phyloP scores from a whole-genome alignment of 2,888 invertebrate species.

The Petrophora chlorosata region DNA sequence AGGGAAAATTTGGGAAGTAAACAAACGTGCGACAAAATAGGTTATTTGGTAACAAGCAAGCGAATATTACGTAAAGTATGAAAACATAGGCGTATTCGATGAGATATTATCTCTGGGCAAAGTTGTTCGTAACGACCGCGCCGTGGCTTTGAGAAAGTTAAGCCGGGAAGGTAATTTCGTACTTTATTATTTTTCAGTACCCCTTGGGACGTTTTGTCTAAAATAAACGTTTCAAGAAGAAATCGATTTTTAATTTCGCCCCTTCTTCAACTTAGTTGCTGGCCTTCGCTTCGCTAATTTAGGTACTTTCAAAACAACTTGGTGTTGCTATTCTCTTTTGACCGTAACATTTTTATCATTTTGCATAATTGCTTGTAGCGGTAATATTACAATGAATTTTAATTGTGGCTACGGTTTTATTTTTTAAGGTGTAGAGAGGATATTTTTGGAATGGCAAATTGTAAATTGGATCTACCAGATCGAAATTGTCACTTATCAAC shows the following conservation, averaged over 20 bases:
- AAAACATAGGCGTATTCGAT: conserved; percentile 32
- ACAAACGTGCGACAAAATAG: conserved; percentile 34
- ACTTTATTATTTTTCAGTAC: conserved; percentile 65
- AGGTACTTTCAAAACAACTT: conserved; percentile 27
- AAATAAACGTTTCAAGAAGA: conserved; percentile 54
- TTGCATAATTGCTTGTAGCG: conserved; percentile 14
- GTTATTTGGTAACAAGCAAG: conserved; percentile 36
- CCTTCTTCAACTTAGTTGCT: conserved; percentile 21
- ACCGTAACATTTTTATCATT: conserved; percentile 12
- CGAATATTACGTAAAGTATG: conserved; percentile 31
- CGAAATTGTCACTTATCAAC: no score
- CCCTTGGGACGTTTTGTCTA: conserved; percentile 51
- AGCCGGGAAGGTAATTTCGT: conserved; percentile 60
- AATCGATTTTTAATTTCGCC: conserved; percentile 54
- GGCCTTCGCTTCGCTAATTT: conserved; percentile 30
- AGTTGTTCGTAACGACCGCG: conserved; percentile 42
- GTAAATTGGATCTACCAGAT: no score
- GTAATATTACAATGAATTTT: conserved; percentile 1
- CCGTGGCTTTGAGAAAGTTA: conserved; percentile 57
- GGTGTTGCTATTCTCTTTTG: conserved; percentile 19
- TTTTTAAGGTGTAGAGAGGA: no score
- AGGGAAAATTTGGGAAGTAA: conserved; percentile 13
- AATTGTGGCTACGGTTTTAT: background rate
- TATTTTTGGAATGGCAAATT: no score
- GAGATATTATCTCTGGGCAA: conserved; percentile 53